Conservation (phyloP, 92 coral and sea anemone genomes). For the Isaurus tuberculatus region DNA sequence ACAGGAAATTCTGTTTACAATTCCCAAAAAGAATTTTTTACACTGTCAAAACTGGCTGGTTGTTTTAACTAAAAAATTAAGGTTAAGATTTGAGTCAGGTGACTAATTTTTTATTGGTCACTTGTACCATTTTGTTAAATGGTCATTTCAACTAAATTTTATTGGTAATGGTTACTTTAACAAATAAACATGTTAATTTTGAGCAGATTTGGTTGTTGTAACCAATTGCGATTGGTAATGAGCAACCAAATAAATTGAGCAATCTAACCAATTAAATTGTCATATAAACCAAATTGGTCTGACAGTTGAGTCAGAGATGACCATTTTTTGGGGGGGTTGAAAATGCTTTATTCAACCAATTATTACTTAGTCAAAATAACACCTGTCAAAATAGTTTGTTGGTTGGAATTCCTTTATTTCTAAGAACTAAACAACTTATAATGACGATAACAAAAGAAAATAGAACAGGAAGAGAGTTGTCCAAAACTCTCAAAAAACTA, state of each 20-base stretch:
- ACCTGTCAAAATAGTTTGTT: conserved; percentile 3
- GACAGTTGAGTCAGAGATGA: conserved; percentile 13
- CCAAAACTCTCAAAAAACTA: not conserved
- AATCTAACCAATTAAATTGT: not conserved
- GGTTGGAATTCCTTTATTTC: conserved; percentile 3
- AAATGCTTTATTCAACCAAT: conserved; percentile 6
- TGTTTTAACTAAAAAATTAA: conserved; percentile 1
- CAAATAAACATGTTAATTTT: conserved; percentile 11
- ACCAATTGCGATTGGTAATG: conserved; percentile 9
- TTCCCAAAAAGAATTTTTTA: conserved; percentile 11
- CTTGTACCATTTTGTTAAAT: not conserved
- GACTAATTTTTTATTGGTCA: conserved; percentile 4
- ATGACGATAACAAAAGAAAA: not conserved
- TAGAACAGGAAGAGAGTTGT: conserved; percentile 4
- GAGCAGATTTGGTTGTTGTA: conserved; percentile 15
- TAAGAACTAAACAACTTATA: conserved; percentile 1
- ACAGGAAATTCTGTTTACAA: conserved; percentile 27
- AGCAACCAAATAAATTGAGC: conserved; percentile 1
- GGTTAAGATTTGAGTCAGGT: conserved; percentile 14
- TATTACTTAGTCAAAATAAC: conserved; percentile 1
- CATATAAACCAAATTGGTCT: conserved; percentile 10
- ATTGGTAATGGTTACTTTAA: conserved; percentile 4
- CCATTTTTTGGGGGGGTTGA: conserved; percentile 8
- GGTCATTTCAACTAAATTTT: not conserved
- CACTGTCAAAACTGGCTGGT: conserved; percentile 10